Evolutionary conservation across 2,113 vertebrate species (phyloP).

Genomic region (Gnathonemus echidnorhynchus): DNA sequence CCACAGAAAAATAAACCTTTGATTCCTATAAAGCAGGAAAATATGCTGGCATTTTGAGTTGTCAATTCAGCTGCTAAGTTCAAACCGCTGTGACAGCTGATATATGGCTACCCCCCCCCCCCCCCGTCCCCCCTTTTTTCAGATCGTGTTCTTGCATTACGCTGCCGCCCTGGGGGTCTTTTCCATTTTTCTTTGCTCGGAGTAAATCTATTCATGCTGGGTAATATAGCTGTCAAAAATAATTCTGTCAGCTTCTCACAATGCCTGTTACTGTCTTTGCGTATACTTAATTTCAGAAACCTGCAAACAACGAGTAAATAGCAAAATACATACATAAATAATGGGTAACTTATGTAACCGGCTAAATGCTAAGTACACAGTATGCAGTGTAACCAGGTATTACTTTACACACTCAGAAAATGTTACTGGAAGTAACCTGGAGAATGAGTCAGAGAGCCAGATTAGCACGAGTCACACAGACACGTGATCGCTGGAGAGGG

Average conservation of each 20-base stretch:
- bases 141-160: conserved; percentile 13
- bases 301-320: not conserved
- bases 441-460: not conserved
- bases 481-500: not conserved
- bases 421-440: not conserved
- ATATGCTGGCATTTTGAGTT: conserved; percentile 15
- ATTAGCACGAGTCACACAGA: not conserved
- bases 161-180: conserved; percentile 18
- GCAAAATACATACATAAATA: not conserved
- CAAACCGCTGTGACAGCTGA: conserved; percentile 16
- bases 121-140: not conserved
- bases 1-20: conserved; percentile 2
- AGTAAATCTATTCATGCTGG: conserved; percentile 13
- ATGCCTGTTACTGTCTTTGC: not conserved
- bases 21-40: not conserved
- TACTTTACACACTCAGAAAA: not conserved
- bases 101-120: not conserved
- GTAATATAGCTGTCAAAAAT: conserved; percentile 18
- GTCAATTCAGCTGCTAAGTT: conserved; percentile 16
- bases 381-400: not conserved
- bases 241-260: conserved; percentile 2
- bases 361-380: not conserved
- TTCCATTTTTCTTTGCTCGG: conserved; percentile 12
- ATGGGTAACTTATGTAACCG: not conserved
- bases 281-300: not conserved